phyloP scores from a whole-genome alignment of 2,888 invertebrate species.

The Cephalotes varians region DNA sequence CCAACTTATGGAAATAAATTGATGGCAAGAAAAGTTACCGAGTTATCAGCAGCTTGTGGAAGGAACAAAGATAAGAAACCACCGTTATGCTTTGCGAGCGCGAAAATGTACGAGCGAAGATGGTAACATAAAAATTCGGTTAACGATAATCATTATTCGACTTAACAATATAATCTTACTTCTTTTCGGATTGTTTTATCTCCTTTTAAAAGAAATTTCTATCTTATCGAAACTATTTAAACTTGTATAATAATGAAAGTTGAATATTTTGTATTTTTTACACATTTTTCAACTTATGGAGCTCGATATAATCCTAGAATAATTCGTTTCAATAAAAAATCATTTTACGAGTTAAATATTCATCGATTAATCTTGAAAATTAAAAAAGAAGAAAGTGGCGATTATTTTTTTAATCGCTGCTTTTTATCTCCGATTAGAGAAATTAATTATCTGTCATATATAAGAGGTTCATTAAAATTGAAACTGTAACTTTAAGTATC shows the following conservation, averaged over 20 bases:
- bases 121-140: slow-evolving; percentile 22
- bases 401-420: background rate
- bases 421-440: background rate
- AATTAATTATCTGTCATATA: slow-evolving; percentile 30
- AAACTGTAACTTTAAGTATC: background rate
- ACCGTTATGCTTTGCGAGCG: background rate
- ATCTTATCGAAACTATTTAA: background rate
- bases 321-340: background rate
- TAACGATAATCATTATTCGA: background rate
- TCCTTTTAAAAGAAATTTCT: slow-evolving; percentile 1
- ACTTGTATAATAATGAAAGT: background rate
- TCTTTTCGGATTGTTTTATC: background rate
- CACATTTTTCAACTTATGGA: background rate
- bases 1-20: slow-evolving; percentile 47
- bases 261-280: background rate
- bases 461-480: slow-evolving; percentile 21
- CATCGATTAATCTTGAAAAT: background rate
- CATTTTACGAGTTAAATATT: background rate
- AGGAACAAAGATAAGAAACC: slow-evolving; percentile 27
- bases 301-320: background rate
- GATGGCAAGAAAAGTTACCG: slow-evolving; percentile 29
- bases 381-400: background rate
- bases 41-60: slow-evolving; percentile 35
- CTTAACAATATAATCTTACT: slow-evolving; percentile 16
- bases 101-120: slow-evolving; percentile 1